Base-by-base conservation (phyloP, 1,140 invertebrate species). In the Macrocentrus cingulum region DNA sequence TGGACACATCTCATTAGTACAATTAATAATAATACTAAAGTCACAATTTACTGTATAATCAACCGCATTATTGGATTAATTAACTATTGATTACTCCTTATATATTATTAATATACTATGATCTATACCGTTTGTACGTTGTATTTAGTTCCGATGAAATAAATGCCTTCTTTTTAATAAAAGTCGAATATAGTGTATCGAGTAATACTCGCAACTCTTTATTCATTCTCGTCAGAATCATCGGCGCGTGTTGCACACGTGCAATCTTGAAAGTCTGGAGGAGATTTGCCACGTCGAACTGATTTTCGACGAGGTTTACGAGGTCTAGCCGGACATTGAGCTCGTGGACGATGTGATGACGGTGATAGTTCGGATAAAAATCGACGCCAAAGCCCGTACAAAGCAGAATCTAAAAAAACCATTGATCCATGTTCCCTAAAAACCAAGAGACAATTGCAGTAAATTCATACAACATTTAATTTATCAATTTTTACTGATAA, bases 121-220 rank as follows among this genome's bases (percentile, higher is more conserved):
- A 78, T 74, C 68, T 71, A 79, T 71, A 76, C 70, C 56, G 77
- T 79, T 80, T 80, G 75, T 79, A 80, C 75, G 75, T 80, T 78
- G 76, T 64, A 79, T 71, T 78, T 61, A 70, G 71, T 79, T 77
- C 63, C 65, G 71, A 78, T 63, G 69, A 78, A 80, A 80, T 78
- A 79, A 80, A 80, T 79, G 77, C 77, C 77, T 80, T 79, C 76
- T 77, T 80, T 80, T 79, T 80, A 74, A 72, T 72, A 72, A 71
- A 70, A 72, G 56, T 45, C 45, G 62, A 58, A 61, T 41, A 45
- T 50, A 51, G 41, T 58, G 44, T 19, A 29, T 57, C 22, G n/a
- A n/a, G n/a, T n/a, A n/a, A n/a, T 1, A 23, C 32, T 20, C 29
- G n/a, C 19, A 20, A 5, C 34, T 16, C 25, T 15, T 54, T 50